Base-by-base conservation (phyloP, 1,140 invertebrate genomes). In the Drosophila ercepeae region DNA sequence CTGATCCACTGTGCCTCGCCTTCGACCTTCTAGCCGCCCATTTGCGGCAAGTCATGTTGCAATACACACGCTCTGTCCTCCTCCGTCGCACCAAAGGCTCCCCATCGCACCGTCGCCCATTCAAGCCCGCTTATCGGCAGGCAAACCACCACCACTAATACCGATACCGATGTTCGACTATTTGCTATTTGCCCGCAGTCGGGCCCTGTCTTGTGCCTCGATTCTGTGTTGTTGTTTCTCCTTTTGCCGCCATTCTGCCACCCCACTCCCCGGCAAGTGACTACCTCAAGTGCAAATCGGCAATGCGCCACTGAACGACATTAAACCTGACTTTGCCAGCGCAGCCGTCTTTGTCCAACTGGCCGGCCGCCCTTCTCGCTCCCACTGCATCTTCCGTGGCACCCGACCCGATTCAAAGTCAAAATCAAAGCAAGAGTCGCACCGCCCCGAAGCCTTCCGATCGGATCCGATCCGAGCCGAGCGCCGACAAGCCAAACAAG, bases 251-350 rank as follows among this genome's bases (percentile, higher is more conserved):
- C 9, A 9, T 9, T 9, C 29, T 32, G 29, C 29, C 11, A 9
- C 29, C 29, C 9, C n/a, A n/a, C 4, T 9, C 25, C 7, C 25
- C 25, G 25, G 2, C 29, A 32, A 32, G 8, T 11, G 29, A 78
- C 82, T 88, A 84, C 82, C 82, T 88, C 81, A 86, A 82, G 77
- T 73, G 63, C 72, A 73, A 88, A 51, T 69, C 53, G 77, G 49
- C 58, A 58, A 75, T 58, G 74, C 76, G 65, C 76, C 73, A 77
- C 60, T 82, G 77, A 88, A 78, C 78, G 82, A 88, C 78, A 88
- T 88, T 88, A 88, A 88, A 88, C 82, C 82, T 83, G 83, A 83
- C 83, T 82, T 88, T 89, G 78, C 58, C 61, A 52, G 46, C 39
- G 44, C 29, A n/a, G 41, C 34, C 52, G 49, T 18, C 42, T 44